phyloP scores from a whole-genome alignment of 2,888 invertebrate species.

The Lasiommata megera region DNA sequence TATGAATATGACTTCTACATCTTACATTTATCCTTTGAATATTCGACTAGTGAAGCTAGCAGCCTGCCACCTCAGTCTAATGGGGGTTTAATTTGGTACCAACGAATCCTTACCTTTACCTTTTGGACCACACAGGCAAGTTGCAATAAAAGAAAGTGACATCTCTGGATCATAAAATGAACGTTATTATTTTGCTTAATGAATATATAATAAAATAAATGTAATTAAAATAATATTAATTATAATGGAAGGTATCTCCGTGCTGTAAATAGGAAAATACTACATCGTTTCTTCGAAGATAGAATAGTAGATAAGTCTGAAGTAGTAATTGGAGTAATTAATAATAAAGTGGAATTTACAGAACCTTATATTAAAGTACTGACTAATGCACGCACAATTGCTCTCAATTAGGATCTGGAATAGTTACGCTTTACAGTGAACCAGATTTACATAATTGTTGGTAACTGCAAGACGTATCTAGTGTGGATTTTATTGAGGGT shows the following conservation, averaged over 20 bases:
- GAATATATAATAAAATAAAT: too few species aligned
- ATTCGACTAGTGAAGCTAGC: too few species aligned
- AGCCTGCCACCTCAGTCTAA: too few species aligned
- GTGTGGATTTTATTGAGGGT: slow-evolving; percentile 4
- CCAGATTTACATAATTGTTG: slow-evolving; percentile 6
- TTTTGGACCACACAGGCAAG: too few species aligned
- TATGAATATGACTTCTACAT: too few species aligned
- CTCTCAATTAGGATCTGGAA: not conserved
- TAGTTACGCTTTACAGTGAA: slow-evolving; percentile 1
- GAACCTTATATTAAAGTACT: not conserved
- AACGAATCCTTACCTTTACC: too few species aligned
- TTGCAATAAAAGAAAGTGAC: too few species aligned
- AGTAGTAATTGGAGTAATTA: not conserved
- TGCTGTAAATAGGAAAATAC: not conserved
- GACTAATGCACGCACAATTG: slow-evolving; percentile 14
- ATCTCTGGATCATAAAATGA: too few species aligned
- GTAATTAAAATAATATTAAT: not conserved
- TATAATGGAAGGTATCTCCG: not conserved
- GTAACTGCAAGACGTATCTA: not conserved
- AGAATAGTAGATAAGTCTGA: not conserved
- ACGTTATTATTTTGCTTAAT: too few species aligned
- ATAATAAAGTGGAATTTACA: not conserved
- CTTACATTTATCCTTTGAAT: too few species aligned
- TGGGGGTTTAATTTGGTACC: too few species aligned
- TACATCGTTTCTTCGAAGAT: not conserved